Evolutionary conservation across 2,113 vertebrate species (phyloP).

Genomic region (Oxyruncus cristatus): DNA sequence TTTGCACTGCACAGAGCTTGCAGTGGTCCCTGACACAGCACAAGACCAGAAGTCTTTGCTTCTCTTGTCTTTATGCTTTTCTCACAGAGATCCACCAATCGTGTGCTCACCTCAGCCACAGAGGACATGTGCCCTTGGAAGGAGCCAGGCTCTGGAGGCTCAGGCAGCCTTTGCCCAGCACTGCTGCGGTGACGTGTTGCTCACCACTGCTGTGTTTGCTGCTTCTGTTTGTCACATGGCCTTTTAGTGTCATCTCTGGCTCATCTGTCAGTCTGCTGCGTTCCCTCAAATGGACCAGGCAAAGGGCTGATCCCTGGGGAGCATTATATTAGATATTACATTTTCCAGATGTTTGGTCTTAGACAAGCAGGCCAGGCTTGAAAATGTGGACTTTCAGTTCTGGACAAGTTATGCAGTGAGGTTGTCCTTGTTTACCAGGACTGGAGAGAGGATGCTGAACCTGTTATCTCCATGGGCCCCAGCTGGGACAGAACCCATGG

Average conservation of each 20-base stretch:
- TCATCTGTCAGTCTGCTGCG: background rate
- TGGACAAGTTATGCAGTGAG: background rate
- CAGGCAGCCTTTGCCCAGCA: background rate
- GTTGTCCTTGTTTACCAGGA: background rate
- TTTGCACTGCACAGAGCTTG: background rate
- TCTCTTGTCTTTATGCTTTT: background rate
- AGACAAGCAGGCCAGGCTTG: background rate
- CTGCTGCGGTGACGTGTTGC: background rate
- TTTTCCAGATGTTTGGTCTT: slow-evolving; percentile 22
- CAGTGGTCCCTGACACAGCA: background rate
- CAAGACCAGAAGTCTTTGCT: background rate
- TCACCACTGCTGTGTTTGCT: background rate
- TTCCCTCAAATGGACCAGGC: background rate
- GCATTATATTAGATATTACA: background rate
- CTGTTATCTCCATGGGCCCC: background rate
- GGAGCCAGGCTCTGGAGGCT: background rate
- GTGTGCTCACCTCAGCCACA: background rate
- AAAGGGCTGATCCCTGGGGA: background rate
- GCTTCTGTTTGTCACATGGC: background rate
- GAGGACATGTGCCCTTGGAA: background rate
- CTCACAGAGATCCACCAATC: background rate
- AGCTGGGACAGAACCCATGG: background rate
- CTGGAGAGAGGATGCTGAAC: background rate
- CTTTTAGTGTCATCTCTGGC: background rate
- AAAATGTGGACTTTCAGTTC: background rate